A percentile compares a stretch with the other conserved stretches of the same genome.
phyloP scores from a whole-genome alignment of 2,113 vertebrate species.

The Tachuris rubrigastra region DNA sequence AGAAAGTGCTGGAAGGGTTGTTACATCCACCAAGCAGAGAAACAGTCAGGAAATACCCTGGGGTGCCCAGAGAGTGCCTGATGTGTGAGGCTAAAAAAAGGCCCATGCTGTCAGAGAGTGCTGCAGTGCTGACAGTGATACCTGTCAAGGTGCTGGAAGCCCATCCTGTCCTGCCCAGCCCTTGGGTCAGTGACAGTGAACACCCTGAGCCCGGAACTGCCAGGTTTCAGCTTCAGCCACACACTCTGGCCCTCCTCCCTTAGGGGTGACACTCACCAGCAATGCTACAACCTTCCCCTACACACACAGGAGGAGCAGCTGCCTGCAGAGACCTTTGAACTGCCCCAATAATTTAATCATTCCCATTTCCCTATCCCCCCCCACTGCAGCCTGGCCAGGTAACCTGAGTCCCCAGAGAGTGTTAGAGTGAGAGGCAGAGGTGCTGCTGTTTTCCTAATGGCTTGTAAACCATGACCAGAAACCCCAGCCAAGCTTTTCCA shows the following conservation, averaged over 20 bases:
- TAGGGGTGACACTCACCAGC: neutral
- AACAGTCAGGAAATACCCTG: neutral
- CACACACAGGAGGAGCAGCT: neutral
- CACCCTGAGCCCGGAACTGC: neutral
- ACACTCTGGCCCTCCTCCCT: neutral
- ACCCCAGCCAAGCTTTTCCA: neutral
- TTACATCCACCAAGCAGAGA: neutral
- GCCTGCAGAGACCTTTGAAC: neutral
- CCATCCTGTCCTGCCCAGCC: neutral
- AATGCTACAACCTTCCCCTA: neutral
- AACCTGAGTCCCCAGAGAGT: neutral
- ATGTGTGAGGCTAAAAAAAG: neutral
- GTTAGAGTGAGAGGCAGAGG: neutral
- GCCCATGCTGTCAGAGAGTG: fast-evolving
- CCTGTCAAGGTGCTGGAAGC: neutral
- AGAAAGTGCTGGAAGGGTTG: neutral
- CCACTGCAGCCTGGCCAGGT: neutral
- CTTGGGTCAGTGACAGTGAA: neutral
- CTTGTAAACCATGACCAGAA: neutral
- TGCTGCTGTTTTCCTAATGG: neutral
- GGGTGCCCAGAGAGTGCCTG: neutral
- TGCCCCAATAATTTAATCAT: neutral
- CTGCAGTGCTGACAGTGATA: neutral
- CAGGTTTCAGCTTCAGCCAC: neutral
- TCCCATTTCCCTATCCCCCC: neutral